These are phyloP conservation scores for Mnemiopsis leidyi DNA, from an alignment of 37 sponge, comb jelly and placozoan genomes.

Conservation along the genomic window DNA sequence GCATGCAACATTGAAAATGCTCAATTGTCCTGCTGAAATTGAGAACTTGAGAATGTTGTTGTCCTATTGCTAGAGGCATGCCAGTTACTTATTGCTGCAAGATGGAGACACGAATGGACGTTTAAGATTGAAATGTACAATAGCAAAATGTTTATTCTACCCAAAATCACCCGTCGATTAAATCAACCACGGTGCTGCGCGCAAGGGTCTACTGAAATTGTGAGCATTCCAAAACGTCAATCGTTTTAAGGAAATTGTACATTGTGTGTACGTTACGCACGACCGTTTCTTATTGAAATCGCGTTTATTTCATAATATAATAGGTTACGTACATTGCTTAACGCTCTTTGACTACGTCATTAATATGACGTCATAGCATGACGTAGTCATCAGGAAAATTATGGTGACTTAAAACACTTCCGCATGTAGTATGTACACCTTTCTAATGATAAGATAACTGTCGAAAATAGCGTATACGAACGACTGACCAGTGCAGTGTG, in stretches of 20 bases:
- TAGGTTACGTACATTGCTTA: background rate
- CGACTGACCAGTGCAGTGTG: background rate
- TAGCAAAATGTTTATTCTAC: no score
- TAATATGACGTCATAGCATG: background rate
- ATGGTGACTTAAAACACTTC: background rate
- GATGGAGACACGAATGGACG: no score
- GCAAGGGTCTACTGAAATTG: conserved; percentile 27
- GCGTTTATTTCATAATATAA: no score
- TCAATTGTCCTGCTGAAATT: background rate
- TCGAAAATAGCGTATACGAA: background rate
- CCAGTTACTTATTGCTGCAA: no score
- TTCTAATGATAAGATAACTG: background rate
- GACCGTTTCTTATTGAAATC: background rate
- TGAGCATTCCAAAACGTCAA: background rate
- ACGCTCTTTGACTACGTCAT: background rate
- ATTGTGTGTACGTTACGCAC: conserved; percentile 1
- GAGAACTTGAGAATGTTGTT: no score
- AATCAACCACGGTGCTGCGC: conserved; percentile 8
- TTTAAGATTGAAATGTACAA: no score
- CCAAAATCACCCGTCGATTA: no score
- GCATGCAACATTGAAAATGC: background rate
- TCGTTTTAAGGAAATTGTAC: background rate
- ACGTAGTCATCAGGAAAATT: no score
- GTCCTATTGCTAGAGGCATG: no score
- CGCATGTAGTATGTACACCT: background rate